A percentile compares a stretch with the other conserved stretches of the same genome.
These are phyloP conservation scores for Hedychridium roseum DNA, from an alignment of 2,888 invertebrate species.

Conservation along the genomic window DNA sequence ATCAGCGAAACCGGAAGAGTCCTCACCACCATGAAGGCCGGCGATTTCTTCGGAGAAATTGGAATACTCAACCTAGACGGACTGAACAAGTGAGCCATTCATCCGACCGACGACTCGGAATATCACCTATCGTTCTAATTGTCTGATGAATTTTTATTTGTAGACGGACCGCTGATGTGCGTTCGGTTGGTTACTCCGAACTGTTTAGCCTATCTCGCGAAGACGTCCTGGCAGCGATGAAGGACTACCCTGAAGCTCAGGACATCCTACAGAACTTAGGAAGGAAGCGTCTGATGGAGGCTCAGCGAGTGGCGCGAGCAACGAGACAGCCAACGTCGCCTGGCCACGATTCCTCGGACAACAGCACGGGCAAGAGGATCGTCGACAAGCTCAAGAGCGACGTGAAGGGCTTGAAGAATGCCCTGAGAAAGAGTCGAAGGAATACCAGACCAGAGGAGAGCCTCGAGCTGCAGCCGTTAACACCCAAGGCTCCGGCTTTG, in stretches of 20 bases:
- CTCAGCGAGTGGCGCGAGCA: conserved; percentile 64
- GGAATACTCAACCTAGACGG: conserved; percentile 96
- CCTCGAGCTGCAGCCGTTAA: conserved; percentile 74
- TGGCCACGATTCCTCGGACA: conserved; percentile 70
- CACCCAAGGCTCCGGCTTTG: conserved; percentile 58
- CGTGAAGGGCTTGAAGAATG: conserved; percentile 77
- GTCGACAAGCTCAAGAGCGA: conserved; percentile 86
- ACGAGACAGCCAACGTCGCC: conserved; percentile 74
- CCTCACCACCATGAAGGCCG: conserved; percentile 94
- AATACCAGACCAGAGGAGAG: conserved; percentile 68
- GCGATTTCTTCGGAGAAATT: conserved; percentile 98
- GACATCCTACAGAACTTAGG: conserved; percentile 91
- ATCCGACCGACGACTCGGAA: too few species aligned
- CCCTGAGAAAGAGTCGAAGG: conserved; percentile 67
- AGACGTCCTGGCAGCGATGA: conserved; percentile 93
- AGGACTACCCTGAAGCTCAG: conserved; percentile 96
- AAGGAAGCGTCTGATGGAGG: conserved; percentile 86
- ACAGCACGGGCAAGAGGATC: conserved; percentile 77
- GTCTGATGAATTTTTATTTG: neutral
- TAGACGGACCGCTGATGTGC: conserved; percentile 94
- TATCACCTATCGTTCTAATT: neutral
- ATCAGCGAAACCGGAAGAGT: conserved; percentile 93
- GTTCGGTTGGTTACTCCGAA: conserved; percentile 95
- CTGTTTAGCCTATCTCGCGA: conserved; percentile 92
- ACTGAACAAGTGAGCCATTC: conserved; percentile 81